Evolutionary conservation across 2,797 vertebrate species (phyloP).

Genomic region (Parauchenoglanis ngamensis): DNA sequence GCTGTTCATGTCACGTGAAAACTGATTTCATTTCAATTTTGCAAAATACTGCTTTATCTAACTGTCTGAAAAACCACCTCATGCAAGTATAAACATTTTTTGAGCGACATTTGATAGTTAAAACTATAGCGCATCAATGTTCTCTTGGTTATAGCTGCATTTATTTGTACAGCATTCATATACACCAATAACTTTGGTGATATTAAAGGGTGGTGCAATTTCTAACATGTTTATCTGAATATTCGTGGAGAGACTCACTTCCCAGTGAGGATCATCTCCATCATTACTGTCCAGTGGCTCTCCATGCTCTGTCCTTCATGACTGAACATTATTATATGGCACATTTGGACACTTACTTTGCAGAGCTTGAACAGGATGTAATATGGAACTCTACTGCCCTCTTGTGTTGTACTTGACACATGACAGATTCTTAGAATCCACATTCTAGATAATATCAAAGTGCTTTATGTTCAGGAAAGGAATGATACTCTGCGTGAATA

Average conservation of each 20-base stretch:
- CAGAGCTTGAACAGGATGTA: background rate
- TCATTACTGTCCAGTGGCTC: background rate
- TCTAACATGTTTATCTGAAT: background rate
- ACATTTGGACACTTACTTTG: background rate
- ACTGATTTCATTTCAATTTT: no score
- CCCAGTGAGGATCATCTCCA: background rate
- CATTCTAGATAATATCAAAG: background rate
- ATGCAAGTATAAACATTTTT: no score
- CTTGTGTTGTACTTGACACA: slow-evolving; percentile 9
- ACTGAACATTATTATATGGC: background rate
- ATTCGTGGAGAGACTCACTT: background rate
- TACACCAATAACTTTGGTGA: background rate
- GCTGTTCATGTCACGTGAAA: no score
- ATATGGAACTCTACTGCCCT: slow-evolving; percentile 34
- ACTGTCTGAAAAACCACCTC: no score
- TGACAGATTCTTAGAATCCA: background rate
- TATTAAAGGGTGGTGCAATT: background rate
- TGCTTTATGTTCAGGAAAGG: background rate
- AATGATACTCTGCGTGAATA: background rate
- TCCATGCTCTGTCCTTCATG: background rate
- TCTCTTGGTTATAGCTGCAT: background rate
- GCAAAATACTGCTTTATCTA: no score
- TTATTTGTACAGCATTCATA: background rate
- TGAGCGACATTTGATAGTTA: no score
- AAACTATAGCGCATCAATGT: background rate